These are phyloP conservation scores for Trichogramma dendrolimi DNA, from an alignment of 2,888 invertebrate genomes.

Conservation along the genomic window DNA sequence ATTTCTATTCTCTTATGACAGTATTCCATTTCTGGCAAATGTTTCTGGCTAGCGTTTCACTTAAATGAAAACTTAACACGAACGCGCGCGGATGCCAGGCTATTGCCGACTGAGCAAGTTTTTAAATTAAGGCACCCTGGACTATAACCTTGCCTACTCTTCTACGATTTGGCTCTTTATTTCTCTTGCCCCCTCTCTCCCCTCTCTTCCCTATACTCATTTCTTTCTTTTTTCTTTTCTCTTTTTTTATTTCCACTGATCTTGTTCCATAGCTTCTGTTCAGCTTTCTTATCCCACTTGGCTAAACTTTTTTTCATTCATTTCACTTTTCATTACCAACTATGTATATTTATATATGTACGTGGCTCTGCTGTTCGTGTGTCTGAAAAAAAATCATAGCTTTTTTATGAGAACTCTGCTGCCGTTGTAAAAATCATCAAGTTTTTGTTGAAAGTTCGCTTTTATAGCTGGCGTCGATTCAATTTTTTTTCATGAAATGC, in stretches of 20 bases:
- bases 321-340: too few relatives aligned
- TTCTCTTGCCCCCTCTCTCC: neutral
- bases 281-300: neutral
- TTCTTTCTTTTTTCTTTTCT: conserved; percentile 18
- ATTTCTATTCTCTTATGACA: conserved; percentile 28
- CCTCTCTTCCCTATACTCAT: conserved; percentile 3
- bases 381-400: too few relatives aligned
- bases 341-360: too few relatives aligned
- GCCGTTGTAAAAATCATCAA: too few relatives aligned
- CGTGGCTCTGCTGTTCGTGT: too few relatives aligned
- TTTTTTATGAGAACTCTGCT: too few relatives aligned
- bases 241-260: neutral
- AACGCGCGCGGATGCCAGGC: conserved; percentile 26
- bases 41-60: conserved; percentile 37
- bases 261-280: neutral
- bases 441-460: neutral
- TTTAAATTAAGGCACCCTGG: conserved; percentile 36
- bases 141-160: neutral
- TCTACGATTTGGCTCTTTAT: neutral
- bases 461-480: neutral
- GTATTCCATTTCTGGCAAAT: conserved; percentile 37
- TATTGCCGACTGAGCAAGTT: conserved; percentile 33
- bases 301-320: too few relatives aligned
- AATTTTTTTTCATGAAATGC: neutral
- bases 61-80: conserved; percentile 45